phyloP scores from a whole-genome alignment of 2,888 invertebrate species.

The Lydus trimaculatus region DNA sequence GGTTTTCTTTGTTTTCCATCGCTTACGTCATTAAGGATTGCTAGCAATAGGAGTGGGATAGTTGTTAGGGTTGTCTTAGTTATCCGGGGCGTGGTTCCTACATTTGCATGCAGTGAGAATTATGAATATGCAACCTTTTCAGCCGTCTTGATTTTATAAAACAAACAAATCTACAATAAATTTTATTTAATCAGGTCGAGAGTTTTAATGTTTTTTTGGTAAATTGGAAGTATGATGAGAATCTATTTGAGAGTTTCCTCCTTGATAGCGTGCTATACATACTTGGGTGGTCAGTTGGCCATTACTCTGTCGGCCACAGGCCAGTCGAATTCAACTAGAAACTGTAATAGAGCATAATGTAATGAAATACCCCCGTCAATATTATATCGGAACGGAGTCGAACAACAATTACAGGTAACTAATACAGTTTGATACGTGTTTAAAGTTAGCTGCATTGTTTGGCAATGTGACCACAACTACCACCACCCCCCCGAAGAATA shows the following conservation, averaged over 20 bases:
- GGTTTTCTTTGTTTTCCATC: slow-evolving; percentile 64
- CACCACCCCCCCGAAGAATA: slow-evolving; percentile 52
- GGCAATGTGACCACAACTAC: slow-evolving; percentile 57
- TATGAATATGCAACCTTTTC: slow-evolving; percentile 23
- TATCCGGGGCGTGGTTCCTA: slow-evolving; percentile 44
- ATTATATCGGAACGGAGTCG: slow-evolving; percentile 43
- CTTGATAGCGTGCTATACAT: not conserved
- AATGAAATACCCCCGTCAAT: slow-evolving; percentile 57
- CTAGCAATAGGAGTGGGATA: slow-evolving; percentile 39
- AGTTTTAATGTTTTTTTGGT: not conserved
- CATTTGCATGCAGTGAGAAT: slow-evolving; percentile 38
- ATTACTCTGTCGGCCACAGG: slow-evolving; percentile 38
- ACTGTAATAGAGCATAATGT: slow-evolving; percentile 56
- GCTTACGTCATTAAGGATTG: slow-evolving; percentile 65
- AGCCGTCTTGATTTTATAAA: not conserved
- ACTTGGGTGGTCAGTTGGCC: slow-evolving; percentile 21
- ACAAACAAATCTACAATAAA: not conserved
- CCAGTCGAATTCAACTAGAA: slow-evolving; percentile 53
- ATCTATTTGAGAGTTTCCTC: not conserved
- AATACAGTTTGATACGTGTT: slow-evolving; percentile 59
- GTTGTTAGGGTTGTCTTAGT: slow-evolving; percentile 32
- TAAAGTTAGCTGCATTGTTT: slow-evolving; percentile 61
- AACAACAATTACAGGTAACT: slow-evolving; percentile 59
- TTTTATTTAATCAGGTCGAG: not conserved
- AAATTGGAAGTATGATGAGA: not conserved